Evolutionary conservation across 1,140 invertebrate species (phyloP).

Genomic region (Temnothorax longispinosus): DNA sequence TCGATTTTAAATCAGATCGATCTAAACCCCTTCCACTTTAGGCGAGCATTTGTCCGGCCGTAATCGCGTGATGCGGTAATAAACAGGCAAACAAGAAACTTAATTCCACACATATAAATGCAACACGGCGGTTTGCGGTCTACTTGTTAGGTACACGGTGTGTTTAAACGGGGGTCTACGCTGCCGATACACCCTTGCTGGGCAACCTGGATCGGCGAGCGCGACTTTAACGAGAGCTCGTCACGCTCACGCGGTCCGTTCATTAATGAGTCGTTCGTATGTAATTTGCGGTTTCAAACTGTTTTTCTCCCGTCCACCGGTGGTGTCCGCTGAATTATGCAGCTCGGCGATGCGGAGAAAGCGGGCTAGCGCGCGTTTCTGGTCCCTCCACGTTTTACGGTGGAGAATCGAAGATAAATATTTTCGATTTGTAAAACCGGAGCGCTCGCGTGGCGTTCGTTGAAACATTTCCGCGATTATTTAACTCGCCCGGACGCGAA

Average conservation of each 20-base stretch:
- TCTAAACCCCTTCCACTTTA: not conserved
- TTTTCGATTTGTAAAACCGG: constrained; percentile 43
- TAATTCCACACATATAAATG: constrained; percentile 29
- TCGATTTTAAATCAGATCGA: constrained; percentile 2
- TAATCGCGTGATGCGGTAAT: constrained; percentile 49
- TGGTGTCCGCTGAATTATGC: constrained; percentile 54
- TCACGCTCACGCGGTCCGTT: constrained; percentile 44
- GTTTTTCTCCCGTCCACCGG: constrained; percentile 32
- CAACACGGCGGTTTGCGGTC: constrained; percentile 30
- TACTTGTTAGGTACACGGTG: constrained; percentile 19
- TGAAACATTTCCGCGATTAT: constrained; percentile 34
- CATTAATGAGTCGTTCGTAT: constrained; percentile 54
- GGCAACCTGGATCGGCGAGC: not conserved
- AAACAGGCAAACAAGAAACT: constrained; percentile 56
- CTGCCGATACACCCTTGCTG: constrained; percentile 14
- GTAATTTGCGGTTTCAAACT: constrained; percentile 58
- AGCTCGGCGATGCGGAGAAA: constrained; percentile 18
- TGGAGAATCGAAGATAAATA: constrained; percentile 48
- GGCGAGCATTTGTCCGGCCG: not conserved
- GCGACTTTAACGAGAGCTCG: constrained; percentile 52
- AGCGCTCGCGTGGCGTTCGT: constrained; percentile 4
- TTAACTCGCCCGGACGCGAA: constrained; percentile 7
- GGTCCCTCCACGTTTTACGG: constrained; percentile 9
- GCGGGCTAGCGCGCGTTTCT: not conserved
- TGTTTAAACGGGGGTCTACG: not conserved